Base-by-base conservation (phyloP, 2,888 invertebrate genomes). In the Conomelus anceps region DNA sequence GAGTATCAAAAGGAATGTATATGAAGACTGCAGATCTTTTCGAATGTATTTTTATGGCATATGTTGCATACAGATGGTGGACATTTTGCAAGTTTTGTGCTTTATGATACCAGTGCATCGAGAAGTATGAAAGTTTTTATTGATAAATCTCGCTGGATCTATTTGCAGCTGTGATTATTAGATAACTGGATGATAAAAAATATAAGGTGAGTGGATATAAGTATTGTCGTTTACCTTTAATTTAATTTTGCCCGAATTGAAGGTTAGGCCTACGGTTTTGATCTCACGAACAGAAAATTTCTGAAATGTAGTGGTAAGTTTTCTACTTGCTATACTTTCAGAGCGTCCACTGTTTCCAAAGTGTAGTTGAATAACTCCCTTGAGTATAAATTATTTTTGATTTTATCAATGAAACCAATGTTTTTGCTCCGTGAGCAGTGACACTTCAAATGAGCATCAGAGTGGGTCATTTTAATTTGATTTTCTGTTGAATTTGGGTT, bases 21-120 rank as follows among this genome's bases (percentile, higher is more conserved):
- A 26, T 22, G 13, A 86, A 86, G 86, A 86, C 86, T 86, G n/a
- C 24, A 23, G 86, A 22, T 23, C 6, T 22, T 11, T 86, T 20
- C 86, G 24, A 23, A 86, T 26, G 23, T 86, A 86, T 26, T 86
- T 89, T 90, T 89, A 88, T 24, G 89, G 63, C 88, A 89, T 89
- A 89, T 90, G 90, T 90, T 90, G 88, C 87, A 22, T 90, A 89
- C 90, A 90, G 90, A 90, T 90, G 90, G 90, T 90, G 90, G 89
- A 90, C 90, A 89, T 90, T 90, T 90, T 90, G 89, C 89, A 88
- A 89, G 90, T 90, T 86, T 86, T 63, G 89, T 87, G 88, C 88
- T 88, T 88, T 88, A 85, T 88, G 88, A 88, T 88, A 88, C 26
- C 20, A 85, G 85, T 85, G 26, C 34, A 85, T 29, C 84, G 23